A percentile compares a stretch with the other conserved stretches of the same genome.
phyloP scores from a whole-genome alignment of 2,797 vertebrate genomes.

The Clamator glandarius region DNA sequence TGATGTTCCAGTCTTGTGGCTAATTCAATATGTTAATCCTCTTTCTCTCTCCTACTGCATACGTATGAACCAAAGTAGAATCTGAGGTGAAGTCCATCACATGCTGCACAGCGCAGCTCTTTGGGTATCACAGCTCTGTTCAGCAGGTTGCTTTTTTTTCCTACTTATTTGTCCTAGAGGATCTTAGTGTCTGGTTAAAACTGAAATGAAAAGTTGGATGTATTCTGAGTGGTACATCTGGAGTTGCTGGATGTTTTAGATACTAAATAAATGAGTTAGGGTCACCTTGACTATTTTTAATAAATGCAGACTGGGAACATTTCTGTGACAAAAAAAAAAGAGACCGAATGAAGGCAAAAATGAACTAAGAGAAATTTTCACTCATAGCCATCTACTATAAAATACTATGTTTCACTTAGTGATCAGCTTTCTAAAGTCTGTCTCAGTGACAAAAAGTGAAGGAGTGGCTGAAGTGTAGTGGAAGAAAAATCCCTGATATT shows the following conservation, averaged over 20 bases:
- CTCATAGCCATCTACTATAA: not conserved
- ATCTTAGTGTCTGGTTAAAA: not conserved
- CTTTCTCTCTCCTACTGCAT: not conserved
- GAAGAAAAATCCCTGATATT: not conserved
- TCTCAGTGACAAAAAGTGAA: not conserved
- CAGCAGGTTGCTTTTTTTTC: not conserved
- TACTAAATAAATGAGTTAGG: not conserved
- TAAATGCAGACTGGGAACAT: not conserved
- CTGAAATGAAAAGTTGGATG: not conserved
- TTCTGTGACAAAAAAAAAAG: not conserved
- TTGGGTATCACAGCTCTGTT: not conserved
- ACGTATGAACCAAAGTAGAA: not conserved
- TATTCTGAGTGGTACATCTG: slow-evolving; percentile 7
- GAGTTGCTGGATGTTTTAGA: not conserved
- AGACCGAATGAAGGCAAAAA: not conserved
- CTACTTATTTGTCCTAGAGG: not conserved
- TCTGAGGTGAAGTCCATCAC: not conserved
- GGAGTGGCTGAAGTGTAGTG: not conserved
- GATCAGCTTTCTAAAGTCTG: not conserved
- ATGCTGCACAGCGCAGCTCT: not conserved
- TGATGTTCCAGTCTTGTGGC: not conserved
- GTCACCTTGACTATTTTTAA: slow-evolving; percentile 36
- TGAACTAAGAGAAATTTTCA: not conserved
- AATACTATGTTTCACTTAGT: not conserved
- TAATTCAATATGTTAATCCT: not conserved